Evolutionary conservation across 2,113 vertebrate species (phyloP).

Genomic region (Brienomyrus brachyistius): DNA sequence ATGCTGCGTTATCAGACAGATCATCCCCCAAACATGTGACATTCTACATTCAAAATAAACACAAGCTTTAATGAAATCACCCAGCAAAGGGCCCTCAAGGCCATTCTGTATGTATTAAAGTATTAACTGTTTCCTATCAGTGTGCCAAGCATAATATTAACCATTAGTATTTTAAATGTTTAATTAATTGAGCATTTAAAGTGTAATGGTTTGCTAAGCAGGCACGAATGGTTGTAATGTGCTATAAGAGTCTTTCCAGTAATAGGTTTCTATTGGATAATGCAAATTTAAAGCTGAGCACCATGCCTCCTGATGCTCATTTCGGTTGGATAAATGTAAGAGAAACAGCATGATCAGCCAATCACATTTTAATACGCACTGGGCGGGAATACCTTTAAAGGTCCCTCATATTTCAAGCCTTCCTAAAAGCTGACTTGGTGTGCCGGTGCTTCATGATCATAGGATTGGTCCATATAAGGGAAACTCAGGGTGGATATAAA

Average conservation of each 20-base stretch:
- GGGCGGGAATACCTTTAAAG: background rate
- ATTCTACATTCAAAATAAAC: background rate
- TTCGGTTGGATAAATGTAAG: background rate
- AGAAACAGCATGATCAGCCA: background rate
- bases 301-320: background rate
- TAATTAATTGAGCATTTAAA: background rate
- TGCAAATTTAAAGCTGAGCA: background rate
- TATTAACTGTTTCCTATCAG: background rate
- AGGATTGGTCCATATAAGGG: background rate
- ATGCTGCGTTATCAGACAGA: background rate
- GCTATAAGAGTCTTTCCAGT: background rate
- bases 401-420: background rate
- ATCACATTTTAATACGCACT: background rate
- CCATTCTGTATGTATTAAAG: background rate
- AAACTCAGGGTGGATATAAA: background rate
- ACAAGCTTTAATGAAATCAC: background rate
- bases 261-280: background rate
- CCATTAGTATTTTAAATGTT: background rate
- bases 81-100: background rate
- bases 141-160: background rate
- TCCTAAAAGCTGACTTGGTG: background rate
- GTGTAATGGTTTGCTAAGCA: background rate
- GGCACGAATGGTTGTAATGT: background rate
- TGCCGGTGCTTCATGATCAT: background rate
- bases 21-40: background rate